Conservation (phyloP, 2,797 vertebrate species). For the Gorsachius magnificus region DNA sequence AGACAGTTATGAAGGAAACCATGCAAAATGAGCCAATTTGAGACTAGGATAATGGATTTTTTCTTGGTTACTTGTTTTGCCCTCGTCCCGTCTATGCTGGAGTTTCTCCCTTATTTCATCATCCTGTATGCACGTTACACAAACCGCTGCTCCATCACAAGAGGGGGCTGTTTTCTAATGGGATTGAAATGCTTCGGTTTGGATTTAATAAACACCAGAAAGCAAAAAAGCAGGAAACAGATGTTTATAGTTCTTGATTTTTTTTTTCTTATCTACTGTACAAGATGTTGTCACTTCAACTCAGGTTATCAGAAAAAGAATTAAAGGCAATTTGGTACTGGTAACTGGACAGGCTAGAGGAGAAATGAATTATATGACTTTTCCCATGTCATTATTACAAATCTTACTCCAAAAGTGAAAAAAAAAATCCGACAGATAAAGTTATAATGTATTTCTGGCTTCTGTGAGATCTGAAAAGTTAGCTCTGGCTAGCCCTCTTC, state of each 20-base stretch:
- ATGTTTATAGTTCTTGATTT: not conserved
- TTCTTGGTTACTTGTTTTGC: not conserved
- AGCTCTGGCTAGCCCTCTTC: not conserved
- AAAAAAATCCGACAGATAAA: not conserved
- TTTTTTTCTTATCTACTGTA: not conserved
- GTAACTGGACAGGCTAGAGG: not conserved
- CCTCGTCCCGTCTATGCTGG: not conserved
- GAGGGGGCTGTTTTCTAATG: slow-evolving; percentile 72
- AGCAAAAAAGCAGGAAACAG: not conserved
- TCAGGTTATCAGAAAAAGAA: slow-evolving; percentile 2
- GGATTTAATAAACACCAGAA: not conserved
- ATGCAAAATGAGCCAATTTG: not conserved
- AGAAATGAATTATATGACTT: not conserved
- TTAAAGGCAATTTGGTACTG: not conserved
- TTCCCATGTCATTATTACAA: not conserved
- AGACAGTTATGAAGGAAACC: not conserved
- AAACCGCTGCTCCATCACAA: slow-evolving; percentile 61
- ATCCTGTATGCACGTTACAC: not conserved
- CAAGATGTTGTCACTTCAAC: not conserved
- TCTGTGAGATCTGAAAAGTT: not conserved
- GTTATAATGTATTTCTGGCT: not conserved
- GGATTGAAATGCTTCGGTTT: not conserved
- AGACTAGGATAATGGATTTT: not conserved
- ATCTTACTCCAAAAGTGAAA: not conserved
- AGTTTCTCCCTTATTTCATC: not conserved